Base-by-base conservation (phyloP, 2,797 vertebrate species). In the Anisognathus igniventris region DNA sequence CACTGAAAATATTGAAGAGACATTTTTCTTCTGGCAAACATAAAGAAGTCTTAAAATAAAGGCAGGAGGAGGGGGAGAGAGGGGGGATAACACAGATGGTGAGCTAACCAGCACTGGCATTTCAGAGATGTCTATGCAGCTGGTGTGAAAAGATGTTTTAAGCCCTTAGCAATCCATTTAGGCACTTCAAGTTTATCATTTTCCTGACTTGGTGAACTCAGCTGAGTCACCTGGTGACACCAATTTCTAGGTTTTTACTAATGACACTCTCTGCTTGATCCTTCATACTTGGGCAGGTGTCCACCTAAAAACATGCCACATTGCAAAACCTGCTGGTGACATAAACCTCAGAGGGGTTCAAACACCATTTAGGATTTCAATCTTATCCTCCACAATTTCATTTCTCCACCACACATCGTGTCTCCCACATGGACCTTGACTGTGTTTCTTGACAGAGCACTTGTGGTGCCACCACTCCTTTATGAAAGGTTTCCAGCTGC, bases 1-100 rank as follows among this genome's bases (percentile, higher is more conserved):
- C 0, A 1, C 61, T 1, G 6, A 94, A 93, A 96, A 96, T 94
- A 94, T 57, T 85, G 62, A 93, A 83, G 51, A 94, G 58, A 88
- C 30, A 44, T 96, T 96, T 95, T 93, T 95, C 66, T 86, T 91
- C 73, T 82, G 42, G 81, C 86, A 97, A 86, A 86, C 80, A 92
- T 85, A 90, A 94, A 96, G 81, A 78, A 92, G 78, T 50, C 93
- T 95, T 93, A 96, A 95, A 96, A 96, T 95, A 96, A 95, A 85
- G 87, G 84, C 39, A 1, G 68, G 93, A 92, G 84, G 86, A 68
- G 53, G 58, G 80, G 42, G 51, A 70, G 64, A 54, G 50, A 40
- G 25, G 61, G 66, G 74, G 66, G 67, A 37, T 92, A 92, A 90
- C 92, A 68, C 94, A 96, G 94, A 93, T 97, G 93, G 93, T 75